These are phyloP conservation scores for Mus minutoides DNA, from an alignment of 2,797 vertebrate genomes.

Conservation along the genomic window DNA sequence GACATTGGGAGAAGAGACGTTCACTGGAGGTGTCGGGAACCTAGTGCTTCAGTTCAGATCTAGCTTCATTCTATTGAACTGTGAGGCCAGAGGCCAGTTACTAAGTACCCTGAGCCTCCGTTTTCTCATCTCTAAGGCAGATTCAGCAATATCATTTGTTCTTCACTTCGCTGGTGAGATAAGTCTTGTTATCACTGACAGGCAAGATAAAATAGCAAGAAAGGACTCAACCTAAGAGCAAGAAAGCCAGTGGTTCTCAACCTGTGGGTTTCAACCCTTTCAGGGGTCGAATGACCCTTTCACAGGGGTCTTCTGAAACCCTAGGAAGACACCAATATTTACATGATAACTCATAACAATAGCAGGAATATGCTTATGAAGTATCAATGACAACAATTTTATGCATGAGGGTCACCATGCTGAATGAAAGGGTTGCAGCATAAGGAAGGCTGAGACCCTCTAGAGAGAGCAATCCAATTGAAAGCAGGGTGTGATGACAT, in stretches of 20 bases:
- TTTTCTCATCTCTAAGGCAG: neutral
- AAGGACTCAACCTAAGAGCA: neutral
- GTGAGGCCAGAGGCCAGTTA: constrained; percentile 6
- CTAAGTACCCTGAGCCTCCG: constrained; percentile 12
- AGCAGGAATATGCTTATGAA: neutral
- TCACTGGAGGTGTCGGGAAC: constrained; percentile 2
- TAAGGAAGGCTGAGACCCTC: too few species aligned
- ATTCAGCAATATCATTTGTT: neutral
- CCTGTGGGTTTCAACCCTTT: neutral
- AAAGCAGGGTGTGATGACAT: too few species aligned
- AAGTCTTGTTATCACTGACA: neutral
- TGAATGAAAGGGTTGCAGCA: neutral
- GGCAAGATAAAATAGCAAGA: neutral
- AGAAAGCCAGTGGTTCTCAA: neutral
- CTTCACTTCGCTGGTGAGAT: neutral
- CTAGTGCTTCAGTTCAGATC: neutral
- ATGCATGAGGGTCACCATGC: neutral
- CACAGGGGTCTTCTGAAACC: neutral
- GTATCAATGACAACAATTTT: neutral
- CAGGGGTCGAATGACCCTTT: neutral
- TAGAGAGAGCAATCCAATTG: neutral
- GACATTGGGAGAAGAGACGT: accelerated
- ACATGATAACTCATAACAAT: neutral
- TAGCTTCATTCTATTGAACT: neutral
- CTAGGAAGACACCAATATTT: neutral